phyloP scores from a whole-genome alignment of 2,888 invertebrate genomes.

The Diarsia rubi region DNA sequence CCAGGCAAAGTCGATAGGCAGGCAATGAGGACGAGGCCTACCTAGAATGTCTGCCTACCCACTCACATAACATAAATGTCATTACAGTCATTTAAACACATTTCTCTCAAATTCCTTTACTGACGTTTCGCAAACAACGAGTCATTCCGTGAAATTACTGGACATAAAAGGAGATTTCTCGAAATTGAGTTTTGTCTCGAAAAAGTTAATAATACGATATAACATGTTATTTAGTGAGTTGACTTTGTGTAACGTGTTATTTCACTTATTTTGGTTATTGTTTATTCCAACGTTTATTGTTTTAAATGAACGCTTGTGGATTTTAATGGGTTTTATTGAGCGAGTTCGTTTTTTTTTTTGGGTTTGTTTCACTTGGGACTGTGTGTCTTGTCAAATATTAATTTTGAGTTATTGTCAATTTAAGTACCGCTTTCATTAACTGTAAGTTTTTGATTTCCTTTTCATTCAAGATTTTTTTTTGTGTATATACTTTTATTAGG shows the following conservation, averaged over 20 bases:
- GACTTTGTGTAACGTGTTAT: constrained; percentile 41
- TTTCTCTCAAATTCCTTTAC: constrained; percentile 48
- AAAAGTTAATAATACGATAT: constrained; percentile 44
- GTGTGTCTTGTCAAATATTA: not conserved
- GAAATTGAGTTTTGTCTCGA: constrained; percentile 32
- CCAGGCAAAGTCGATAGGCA: not conserved
- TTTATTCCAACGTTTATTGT: constrained; percentile 61
- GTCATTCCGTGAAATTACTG: constrained; percentile 49
- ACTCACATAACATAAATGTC: constrained; percentile 46
- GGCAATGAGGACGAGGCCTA: constrained; percentile 31
- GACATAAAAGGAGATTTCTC: constrained; percentile 31
- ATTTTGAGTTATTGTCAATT: too few relatives aligned
- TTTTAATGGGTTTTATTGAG: constrained; percentile 57
- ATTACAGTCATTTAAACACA: constrained; percentile 35
- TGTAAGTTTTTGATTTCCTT: not conserved
- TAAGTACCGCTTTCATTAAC: not conserved
- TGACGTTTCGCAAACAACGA: constrained; percentile 34
- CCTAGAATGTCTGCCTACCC: constrained; percentile 29
- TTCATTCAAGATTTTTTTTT: too few relatives aligned
- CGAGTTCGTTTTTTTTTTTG: constrained; percentile 21
- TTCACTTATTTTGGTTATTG: constrained; percentile 31
- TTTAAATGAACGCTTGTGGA: constrained; percentile 61
- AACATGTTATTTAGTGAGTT: constrained; percentile 34
- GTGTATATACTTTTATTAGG: too few relatives aligned
- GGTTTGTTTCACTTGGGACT: constrained; percentile 40